Percentiles rank a stretch among this genome's conserved stretches.
phyloP scores from a whole-genome alignment of 2,797 vertebrate species.

The Salmo trutta region DNA sequence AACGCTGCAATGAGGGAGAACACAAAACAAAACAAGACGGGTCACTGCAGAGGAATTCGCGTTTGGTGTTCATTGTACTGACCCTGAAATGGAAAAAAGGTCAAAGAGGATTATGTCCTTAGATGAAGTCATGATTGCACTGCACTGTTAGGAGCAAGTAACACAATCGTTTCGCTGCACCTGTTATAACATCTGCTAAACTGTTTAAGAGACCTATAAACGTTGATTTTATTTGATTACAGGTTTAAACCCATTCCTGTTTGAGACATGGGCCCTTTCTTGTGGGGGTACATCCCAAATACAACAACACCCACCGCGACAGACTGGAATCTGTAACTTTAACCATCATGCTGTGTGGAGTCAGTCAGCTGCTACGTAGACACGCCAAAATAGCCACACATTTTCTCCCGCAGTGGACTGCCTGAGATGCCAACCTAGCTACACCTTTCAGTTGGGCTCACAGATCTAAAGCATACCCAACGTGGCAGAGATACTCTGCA shows the following conservation, averaged over 20 bases:
- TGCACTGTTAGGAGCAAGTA: too few species aligned
- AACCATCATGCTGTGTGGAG: slow-evolving; percentile 54
- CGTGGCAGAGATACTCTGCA: slow-evolving; percentile 55
- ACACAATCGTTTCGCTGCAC: too few species aligned
- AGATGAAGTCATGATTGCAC: slow-evolving; percentile 46
- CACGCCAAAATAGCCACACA: slow-evolving; percentile 74
- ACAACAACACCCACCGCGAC: slow-evolving; percentile 51
- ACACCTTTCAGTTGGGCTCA: slow-evolving; percentile 72
- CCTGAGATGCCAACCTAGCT: slow-evolving; percentile 67
- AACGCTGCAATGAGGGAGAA: slow-evolving; percentile 76
- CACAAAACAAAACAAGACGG: too few species aligned
- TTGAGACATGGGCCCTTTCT: slow-evolving; percentile 31
- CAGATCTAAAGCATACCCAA: slow-evolving; percentile 53
- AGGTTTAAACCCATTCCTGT: slow-evolving; percentile 22
- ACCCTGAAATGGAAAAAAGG: neutral
- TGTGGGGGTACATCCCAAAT: slow-evolving; percentile 71
- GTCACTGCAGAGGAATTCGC: neutral
- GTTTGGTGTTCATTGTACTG: neutral
- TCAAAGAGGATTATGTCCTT: neutral
- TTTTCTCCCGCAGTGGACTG: slow-evolving; percentile 65
- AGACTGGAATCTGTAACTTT: slow-evolving; percentile 62
- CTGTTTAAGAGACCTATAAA: too few species aligned
- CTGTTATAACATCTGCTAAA: too few species aligned
- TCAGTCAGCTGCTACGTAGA: slow-evolving; percentile 69
- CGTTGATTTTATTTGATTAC: slow-evolving; percentile 16